These are phyloP conservation scores for Euzophera pinguis DNA, from an alignment of 2,888 invertebrate species.

Conservation along the genomic window DNA sequence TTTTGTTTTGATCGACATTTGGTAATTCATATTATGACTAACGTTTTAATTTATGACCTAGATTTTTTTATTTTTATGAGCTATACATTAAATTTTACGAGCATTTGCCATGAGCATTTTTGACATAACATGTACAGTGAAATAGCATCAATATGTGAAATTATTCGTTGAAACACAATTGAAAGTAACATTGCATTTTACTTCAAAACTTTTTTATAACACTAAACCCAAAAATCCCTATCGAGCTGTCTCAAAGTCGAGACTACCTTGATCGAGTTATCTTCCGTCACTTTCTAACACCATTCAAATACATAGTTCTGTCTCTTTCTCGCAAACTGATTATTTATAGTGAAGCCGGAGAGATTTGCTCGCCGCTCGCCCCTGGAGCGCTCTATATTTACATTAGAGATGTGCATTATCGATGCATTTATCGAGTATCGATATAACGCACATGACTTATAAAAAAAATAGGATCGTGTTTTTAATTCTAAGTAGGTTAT, in stretches of 20 bases:
- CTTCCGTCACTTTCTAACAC: conserved; percentile 43
- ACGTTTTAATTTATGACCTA: neutral
- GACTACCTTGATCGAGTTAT: conserved; percentile 30
- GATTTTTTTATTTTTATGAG: neutral
- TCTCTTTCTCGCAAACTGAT: conserved; percentile 47
- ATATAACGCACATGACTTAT: no score
- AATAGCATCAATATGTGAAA: no score
- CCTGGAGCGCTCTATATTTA: conserved; percentile 63
- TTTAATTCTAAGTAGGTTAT: no score
- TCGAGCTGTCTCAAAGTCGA: conserved; percentile 1
- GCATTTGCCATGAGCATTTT: no score
- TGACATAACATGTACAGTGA: no score
- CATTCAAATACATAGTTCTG: conserved; percentile 26
- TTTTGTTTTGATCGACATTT: neutral
- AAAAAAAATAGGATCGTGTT: no score
- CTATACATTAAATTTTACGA: no score
- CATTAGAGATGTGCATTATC: conserved; percentile 39
- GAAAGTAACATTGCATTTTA: neutral
- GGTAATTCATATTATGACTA: conserved; percentile 16
- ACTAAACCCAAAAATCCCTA: conserved; percentile 35
- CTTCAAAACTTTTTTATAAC: neutral
- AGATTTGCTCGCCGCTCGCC: conserved; percentile 55
- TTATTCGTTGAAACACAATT: no score
- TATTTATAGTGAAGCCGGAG: conserved; percentile 59
- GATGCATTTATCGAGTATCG: conserved; percentile 21